phyloP scores from a whole-genome alignment of 2,113 vertebrate genomes.

The Chauna torquata region DNA sequence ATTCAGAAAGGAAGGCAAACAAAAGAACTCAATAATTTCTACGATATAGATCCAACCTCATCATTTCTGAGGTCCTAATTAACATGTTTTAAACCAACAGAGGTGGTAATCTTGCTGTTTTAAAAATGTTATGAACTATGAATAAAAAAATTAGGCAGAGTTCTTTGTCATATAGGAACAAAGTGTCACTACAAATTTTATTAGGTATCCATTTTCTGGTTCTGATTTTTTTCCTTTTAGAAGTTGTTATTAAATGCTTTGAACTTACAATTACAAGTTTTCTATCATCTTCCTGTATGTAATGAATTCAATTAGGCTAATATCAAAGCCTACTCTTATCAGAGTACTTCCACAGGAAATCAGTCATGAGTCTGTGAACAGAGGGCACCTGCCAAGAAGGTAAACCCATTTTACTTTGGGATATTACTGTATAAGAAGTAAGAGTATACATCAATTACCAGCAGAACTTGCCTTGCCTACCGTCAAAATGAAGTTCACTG shows the following conservation, averaged over 20 bases:
- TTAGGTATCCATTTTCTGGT: background rate
- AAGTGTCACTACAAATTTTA: background rate
- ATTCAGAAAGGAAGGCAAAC: background rate
- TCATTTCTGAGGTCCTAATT: background rate
- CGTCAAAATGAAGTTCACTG: conserved; percentile 60
- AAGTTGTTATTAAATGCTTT: background rate
- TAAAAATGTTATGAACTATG: background rate
- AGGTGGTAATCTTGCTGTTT: background rate
- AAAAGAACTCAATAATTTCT: background rate
- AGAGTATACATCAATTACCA: background rate
- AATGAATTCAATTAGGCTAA: background rate
- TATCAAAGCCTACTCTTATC: conserved; percentile 5
- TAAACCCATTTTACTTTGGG: conserved; percentile 33
- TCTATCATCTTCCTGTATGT: background rate
- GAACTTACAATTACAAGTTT: background rate
- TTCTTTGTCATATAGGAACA: background rate
- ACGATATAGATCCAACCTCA: background rate
- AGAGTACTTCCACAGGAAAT: background rate
- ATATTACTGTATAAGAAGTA: conserved; percentile 64
- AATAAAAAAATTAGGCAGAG: background rate
- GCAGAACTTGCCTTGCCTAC: background rate
- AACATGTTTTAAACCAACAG: background rate
- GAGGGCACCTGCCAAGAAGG: conserved; percentile 4
- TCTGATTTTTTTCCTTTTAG: background rate
- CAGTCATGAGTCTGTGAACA: background rate